Conservation (phyloP, 2,888 invertebrate species). For the Cephus runcator region DNA sequence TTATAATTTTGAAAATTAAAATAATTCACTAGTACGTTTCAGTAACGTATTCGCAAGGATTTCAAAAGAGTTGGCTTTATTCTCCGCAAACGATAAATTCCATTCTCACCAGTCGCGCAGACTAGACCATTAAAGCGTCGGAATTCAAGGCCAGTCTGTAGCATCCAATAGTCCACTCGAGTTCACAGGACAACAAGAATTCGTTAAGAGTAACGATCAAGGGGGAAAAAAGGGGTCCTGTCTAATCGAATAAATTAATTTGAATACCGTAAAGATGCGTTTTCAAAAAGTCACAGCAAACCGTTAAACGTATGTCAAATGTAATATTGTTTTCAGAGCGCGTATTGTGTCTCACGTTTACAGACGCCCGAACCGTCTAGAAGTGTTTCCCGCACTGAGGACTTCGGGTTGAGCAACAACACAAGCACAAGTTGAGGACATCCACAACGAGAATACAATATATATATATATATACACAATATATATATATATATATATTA, state of each 20-base stretch:
- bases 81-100: background rate
- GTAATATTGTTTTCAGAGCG: constrained; percentile 7
- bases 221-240: background rate
- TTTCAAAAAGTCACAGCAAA: background rate
- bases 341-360: constrained; percentile 5
- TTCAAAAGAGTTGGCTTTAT: no score
- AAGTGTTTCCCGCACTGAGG: constrained; percentile 54
- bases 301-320: background rate
- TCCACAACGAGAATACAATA: background rate
- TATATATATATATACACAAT: background rate
- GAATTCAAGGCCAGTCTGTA: background rate
- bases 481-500: background rate
- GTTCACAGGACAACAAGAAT: background rate
- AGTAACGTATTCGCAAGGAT: background rate
- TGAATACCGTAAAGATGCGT: background rate
- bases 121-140: background rate
- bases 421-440: constrained; percentile 1
- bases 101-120: background rate
- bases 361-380: constrained; percentile 49
- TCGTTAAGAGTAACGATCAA: background rate
- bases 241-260: background rate
- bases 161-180: background rate
- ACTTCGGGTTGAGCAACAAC: constrained; percentile 38
- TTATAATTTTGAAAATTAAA: background rate
- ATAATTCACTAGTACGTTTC: background rate